Base-by-base conservation (phyloP, 2,797 vertebrate genomes). In the Enteromius trimaculatus region DNA sequence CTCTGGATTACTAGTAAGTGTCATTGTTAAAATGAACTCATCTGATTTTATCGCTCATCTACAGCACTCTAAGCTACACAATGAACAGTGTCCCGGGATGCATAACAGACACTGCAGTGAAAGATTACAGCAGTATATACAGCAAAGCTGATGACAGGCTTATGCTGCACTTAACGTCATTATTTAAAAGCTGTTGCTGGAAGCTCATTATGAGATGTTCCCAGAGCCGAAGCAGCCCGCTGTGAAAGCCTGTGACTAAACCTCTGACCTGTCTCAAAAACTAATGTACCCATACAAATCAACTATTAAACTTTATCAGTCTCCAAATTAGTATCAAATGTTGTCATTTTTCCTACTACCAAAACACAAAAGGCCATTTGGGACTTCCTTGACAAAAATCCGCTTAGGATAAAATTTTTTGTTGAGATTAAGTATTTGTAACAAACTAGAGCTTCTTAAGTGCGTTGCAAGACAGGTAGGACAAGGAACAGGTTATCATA, bases 61-160 rank as follows among this genome's bases (percentile, higher is more conserved):
- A 76, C 47, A 79, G 13, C 37, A 10, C 62, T 70, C 23, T 39
- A 26, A 19, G 78, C 53, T 37, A 42, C 42, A 68, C 60, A 47
- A 64, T 55, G 44, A 34, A 44, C n/a, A 19, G 31, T 79, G 68
- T 51, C 82, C 84, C 47, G 70, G 75, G 72, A 81, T 69, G 3
- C 68, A 71, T 82, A 84, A 87, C 62, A 70, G 53, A 84, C 79
- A 69, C 74, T 39, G 49, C 60, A 34, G 66, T 6, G 5, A 77
- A 77, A 62, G 79, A 82, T 58, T 64, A 85, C 77, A 76, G 66
- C 55, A 70, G 79, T 70, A 60, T 79, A 70, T 34, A 69, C 70
- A 62, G 21, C 31, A 68, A 77, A 76, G 79, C 74, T 70, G 49
- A 75, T 79, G 60, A 14, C 75, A 68, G 37, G 74, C 49, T 39